phyloP scores from a whole-genome alignment of 2,113 vertebrate genomes.

The Oxygymnocypris stewartii region DNA sequence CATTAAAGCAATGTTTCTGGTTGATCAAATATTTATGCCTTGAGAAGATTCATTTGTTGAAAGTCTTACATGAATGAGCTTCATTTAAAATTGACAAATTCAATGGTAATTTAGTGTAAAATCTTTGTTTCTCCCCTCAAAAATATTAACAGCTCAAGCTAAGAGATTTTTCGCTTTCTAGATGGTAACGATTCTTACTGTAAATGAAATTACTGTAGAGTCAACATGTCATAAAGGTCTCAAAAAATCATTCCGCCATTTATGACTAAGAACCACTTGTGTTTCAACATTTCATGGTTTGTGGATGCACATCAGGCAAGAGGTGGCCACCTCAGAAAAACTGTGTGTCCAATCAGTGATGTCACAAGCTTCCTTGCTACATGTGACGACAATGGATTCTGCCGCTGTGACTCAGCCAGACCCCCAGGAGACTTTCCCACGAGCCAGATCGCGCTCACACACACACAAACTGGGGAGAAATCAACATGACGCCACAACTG shows the following conservation, averaged over 20 bases:
- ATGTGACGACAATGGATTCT: slow-evolving; percentile 34
- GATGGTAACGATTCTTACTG: not conserved
- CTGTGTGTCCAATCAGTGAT: slow-evolving; percentile 27
- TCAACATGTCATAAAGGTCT: not conserved
- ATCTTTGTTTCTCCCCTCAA: not conserved
- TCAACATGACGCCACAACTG: slow-evolving; percentile 12
- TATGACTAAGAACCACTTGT: not conserved
- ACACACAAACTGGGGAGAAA: not conserved
- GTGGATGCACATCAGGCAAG: slow-evolving; percentile 5
- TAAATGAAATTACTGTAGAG: not conserved
- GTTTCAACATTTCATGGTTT: slow-evolving; percentile 1
- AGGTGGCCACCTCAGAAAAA: not conserved
- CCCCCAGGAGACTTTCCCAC: not conserved
- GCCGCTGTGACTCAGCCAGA: slow-evolving; percentile 39
- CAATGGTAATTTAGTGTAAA: not conserved
- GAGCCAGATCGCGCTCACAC: not conserved
- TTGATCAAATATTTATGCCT: slow-evolving; percentile 7
- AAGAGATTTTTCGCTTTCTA: not conserved
- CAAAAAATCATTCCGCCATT: not conserved
- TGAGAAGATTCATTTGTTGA: slow-evolving; percentile 14
- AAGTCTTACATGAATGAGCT: not conserved
- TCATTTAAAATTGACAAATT: not conserved
- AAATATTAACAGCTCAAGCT: not conserved
- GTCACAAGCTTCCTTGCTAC: slow-evolving; percentile 14
- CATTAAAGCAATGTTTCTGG: slow-evolving; percentile 30